phyloP scores from a whole-genome alignment of 2,797 vertebrate species.

The Enteromius argenteus region DNA sequence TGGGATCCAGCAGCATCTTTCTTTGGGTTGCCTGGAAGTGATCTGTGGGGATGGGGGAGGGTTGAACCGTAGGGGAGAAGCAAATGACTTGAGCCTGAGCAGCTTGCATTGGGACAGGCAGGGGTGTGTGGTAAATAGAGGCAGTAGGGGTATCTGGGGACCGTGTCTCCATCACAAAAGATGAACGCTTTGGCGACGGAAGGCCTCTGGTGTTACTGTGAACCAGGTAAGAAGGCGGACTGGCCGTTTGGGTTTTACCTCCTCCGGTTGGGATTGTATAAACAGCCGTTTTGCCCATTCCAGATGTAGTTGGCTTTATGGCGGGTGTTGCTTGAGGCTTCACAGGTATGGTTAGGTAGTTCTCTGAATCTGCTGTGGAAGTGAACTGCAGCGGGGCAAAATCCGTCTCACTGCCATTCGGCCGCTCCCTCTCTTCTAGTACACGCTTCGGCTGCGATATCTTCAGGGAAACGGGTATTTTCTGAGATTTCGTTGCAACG shows the following conservation, averaged over 20 bases:
- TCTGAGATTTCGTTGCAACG: conserved; percentile 64
- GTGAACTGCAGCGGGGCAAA: conserved; percentile 54
- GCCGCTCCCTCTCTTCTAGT: conserved; percentile 50
- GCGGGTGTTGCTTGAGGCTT: conserved; percentile 70
- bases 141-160: conserved; percentile 77
- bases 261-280: conserved; percentile 55
- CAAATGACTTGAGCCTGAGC: conserved; percentile 81
- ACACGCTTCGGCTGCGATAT: conserved; percentile 40
- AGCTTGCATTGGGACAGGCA: conserved; percentile 76
- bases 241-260: conserved; percentile 50
- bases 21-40: conserved; percentile 87
- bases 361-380: conserved; percentile 76
- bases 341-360: conserved; percentile 87
- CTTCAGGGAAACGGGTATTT: conserved; percentile 66
- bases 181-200: conserved; percentile 63
- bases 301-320: conserved; percentile 41
- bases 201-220: conserved; percentile 36
- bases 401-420: conserved; percentile 53
- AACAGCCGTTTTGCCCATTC: conserved; percentile 59
- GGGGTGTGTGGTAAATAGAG: conserved; percentile 81
- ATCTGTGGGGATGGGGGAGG: conserved; percentile 72
- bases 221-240: conserved; percentile 52
- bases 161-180: conserved; percentile 69
- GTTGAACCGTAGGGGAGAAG: conserved; percentile 80
- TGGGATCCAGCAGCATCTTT: conserved; percentile 94